Conservation (phyloP, 2,888 invertebrate species). For the Protonemura montana region DNA sequence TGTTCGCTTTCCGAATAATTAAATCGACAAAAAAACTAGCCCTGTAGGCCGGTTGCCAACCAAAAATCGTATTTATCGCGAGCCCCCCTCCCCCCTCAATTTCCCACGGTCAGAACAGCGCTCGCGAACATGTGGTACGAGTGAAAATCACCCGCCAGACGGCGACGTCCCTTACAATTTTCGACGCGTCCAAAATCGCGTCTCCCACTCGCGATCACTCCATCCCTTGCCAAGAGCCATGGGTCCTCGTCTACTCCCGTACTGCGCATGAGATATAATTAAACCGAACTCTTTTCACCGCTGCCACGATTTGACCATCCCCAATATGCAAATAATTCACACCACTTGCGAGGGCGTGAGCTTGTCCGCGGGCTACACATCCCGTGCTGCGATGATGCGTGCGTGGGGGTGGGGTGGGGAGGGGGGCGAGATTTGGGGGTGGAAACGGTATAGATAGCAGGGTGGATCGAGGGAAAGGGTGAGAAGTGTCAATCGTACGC, state of each 20-base stretch:
- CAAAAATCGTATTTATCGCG: background rate
- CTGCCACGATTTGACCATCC: background rate
- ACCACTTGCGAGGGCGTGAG: constrained; percentile 23
- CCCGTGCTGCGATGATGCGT: background rate
- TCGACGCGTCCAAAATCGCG: background rate
- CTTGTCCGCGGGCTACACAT: background rate
- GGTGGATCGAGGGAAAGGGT: constrained; percentile 41
- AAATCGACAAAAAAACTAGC: background rate
- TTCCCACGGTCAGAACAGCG: background rate
- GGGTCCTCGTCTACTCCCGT: no score
- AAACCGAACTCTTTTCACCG: constrained; percentile 23
- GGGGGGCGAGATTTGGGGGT: constrained; percentile 25
- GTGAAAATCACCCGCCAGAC: no score
- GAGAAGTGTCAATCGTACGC: constrained; percentile 48
- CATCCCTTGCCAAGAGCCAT: background rate
- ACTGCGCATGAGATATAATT: constrained; percentile 15
- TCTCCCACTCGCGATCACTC: background rate
- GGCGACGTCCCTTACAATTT: background rate
- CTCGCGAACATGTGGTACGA: background rate
- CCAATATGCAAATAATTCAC: constrained; percentile 39
- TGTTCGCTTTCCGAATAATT: background rate
- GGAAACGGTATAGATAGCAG: background rate
- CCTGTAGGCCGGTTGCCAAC: background rate
- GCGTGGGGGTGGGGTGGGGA: no score
- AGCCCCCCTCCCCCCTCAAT: background rate